Conservation (phyloP, 2,888 invertebrate species). For the Terebella lapidaria region DNA sequence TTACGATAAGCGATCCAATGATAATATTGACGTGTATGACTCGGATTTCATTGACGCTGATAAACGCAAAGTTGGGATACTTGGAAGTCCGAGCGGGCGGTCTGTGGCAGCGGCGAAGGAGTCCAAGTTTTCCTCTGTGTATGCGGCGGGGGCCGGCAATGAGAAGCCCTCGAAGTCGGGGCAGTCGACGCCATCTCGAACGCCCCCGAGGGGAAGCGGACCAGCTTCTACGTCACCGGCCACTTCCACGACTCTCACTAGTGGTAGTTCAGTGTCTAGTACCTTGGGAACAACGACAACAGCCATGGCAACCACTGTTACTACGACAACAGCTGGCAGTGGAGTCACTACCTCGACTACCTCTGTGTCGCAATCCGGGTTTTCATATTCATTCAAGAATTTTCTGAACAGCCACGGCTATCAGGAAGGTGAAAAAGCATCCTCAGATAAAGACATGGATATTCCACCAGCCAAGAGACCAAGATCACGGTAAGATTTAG, state of each 20-base stretch:
- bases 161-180: not conserved
- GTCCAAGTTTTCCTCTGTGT: not conserved
- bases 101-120: not conserved
- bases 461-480: constrained; percentile 3
- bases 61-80: too few species aligned
- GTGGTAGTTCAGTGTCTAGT: too few species aligned
- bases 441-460: too few species aligned
- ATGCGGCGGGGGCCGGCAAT: not conserved
- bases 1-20: too few species aligned
- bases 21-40: not conserved
- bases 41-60: not conserved
- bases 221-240: not conserved
- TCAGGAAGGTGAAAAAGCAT: too few species aligned
- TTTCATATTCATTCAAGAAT: constrained; percentile 17
- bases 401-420: constrained; percentile 7
- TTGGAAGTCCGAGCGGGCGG: not conserved
- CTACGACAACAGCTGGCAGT: not conserved
- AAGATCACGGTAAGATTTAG: constrained; percentile 3
- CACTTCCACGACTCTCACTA: not conserved
- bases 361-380: not conserved
- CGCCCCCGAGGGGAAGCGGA: not conserved
- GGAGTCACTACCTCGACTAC: not conserved
- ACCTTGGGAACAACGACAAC: not conserved
- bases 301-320: not conserved
- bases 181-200: not conserved